A percentile compares a stretch with the other conserved stretches of the same genome.
Conservation (phyloP, 2,113 vertebrate genomes). For the Pteronura brasiliensis region DNA sequence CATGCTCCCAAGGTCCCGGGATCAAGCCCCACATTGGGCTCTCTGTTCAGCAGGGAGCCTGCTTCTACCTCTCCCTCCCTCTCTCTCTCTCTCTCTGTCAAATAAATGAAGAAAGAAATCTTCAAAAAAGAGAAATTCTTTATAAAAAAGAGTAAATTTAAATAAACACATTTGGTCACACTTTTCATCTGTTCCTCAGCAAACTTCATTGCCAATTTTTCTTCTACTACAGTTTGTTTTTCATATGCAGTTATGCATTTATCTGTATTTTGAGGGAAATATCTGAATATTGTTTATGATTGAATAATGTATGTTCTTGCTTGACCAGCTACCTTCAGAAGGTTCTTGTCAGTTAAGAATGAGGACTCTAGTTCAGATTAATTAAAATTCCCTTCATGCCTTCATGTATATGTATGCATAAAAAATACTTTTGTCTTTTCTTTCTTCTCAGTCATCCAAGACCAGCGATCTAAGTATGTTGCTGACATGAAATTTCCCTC, state of each 20-base stretch:
- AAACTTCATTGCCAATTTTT: not conserved
- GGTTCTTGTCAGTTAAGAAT: not conserved
- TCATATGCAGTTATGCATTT: not conserved
- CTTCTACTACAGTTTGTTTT: not conserved
- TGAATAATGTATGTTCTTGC: not conserved
- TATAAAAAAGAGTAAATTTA: no score
- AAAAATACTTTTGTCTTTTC: no score
- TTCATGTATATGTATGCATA: not conserved
- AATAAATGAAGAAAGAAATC: no score
- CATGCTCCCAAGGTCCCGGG: no score
- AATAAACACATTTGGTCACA: not conserved
- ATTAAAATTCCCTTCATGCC: not conserved
- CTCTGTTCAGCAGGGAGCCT: no score
- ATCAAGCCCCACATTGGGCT: no score
- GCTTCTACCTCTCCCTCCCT: no score
- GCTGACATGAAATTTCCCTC: no score
- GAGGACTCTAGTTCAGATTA: not conserved
- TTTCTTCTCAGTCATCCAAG: not conserved
- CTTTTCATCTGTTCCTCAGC: not conserved
- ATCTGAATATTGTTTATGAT: not conserved
- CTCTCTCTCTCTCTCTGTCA: no score
- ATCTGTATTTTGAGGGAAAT: not conserved
- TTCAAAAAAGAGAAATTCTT: no score
- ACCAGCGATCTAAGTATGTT: not conserved
- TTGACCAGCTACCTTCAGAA: not conserved